These are phyloP conservation scores for Batillaria attramentaria DNA, from an alignment of 1,140 invertebrate genomes.

Conservation along the genomic window DNA sequence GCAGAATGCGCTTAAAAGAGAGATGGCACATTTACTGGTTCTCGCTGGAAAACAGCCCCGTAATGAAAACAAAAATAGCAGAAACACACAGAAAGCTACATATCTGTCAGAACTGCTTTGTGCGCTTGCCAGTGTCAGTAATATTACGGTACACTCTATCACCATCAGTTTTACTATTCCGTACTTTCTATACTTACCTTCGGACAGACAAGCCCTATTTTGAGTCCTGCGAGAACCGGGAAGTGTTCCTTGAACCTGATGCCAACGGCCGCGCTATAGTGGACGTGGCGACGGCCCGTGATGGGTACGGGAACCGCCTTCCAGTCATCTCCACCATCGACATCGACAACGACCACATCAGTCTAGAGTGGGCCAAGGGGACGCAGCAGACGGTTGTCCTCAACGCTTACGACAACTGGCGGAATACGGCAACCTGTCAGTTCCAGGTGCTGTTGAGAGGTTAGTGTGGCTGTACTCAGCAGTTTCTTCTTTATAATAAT, in stretches of 20 bases:
- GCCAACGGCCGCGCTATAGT: constrained; percentile 39
- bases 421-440: constrained; percentile 45
- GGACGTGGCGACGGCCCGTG: constrained; percentile 44
- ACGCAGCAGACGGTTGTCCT: constrained; percentile 42
- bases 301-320: constrained; percentile 40
- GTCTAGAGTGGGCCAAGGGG: constrained; percentile 46
- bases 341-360: constrained; percentile 40
- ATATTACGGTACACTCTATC: too few species aligned
- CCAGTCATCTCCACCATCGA: constrained; percentile 45
- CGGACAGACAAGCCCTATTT: constrained; percentile 54
- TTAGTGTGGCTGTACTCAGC: constrained; percentile 30
- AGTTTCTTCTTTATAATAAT: neutral
- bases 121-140: too few species aligned
- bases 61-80: too few species aligned
- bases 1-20: too few species aligned
- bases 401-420: constrained; percentile 47
- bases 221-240: constrained; percentile 42
- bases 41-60: too few species aligned
- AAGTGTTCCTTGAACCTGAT: constrained; percentile 22
- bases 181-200: too few species aligned
- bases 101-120: too few species aligned
- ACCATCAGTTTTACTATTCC: too few species aligned
- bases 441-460: constrained; percentile 48
- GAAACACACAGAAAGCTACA: too few species aligned
- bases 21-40: too few species aligned